Percentiles rank a stretch among this genome's conserved stretches.
Conservation (phyloP, 2,113 vertebrate genomes). For the Sterrhoptilus dennistouni region DNA sequence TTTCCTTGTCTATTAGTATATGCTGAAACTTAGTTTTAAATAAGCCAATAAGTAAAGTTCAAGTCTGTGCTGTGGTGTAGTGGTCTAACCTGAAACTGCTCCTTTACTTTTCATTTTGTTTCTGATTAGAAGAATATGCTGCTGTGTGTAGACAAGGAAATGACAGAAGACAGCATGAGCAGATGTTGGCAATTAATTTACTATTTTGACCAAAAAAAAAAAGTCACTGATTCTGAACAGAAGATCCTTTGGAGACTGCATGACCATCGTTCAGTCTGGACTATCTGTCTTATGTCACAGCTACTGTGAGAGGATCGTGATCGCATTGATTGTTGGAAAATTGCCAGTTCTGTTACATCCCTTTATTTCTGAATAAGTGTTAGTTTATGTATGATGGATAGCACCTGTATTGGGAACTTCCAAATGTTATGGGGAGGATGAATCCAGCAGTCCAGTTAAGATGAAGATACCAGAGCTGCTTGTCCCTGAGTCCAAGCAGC, state of each 20-base stretch:
- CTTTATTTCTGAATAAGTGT: neutral
- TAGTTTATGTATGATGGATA: neutral
- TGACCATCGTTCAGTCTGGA: neutral
- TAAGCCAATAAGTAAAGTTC: neutral
- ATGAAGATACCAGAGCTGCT: neutral
- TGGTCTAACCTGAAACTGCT: neutral
- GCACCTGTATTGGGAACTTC: neutral
- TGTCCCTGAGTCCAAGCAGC: neutral
- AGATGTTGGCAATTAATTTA: neutral
- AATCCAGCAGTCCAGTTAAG: neutral
- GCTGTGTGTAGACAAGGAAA: neutral
- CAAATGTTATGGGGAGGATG: neutral
- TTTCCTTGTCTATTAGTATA: neutral
- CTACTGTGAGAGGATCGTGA: neutral
- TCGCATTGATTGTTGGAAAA: accelerated
- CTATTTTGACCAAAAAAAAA: neutral
- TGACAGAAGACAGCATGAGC: neutral
- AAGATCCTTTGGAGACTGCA: neutral
- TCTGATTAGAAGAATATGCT: neutral
- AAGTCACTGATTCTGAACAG: neutral
- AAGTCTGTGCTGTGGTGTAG: neutral
- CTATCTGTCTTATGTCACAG: neutral
- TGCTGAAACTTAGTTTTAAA: neutral
- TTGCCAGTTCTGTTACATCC: neutral
- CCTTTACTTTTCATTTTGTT: neutral